Evolutionary conservation across 1,140 invertebrate genomes (phyloP), one percentile per base, ranked within the genome.

Genomic region (Leptinotarsa texana): DNA sequence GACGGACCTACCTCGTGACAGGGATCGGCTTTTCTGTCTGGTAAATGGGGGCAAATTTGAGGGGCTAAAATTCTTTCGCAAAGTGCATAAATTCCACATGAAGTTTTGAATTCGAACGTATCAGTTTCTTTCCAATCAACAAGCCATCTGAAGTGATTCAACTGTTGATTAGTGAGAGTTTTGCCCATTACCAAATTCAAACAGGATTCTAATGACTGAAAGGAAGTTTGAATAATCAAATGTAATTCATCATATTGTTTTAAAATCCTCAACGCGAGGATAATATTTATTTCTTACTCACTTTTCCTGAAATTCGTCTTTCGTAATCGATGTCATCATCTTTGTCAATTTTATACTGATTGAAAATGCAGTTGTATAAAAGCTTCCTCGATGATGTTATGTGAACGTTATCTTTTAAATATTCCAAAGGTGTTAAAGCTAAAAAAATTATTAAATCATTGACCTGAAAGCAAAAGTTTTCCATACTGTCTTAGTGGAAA

Each of bases 61-160:
- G 78, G 77, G n/a, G 84, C 85, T 70, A 84, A 84, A 62, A 91
- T 81, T 72, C 92, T 84, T 81, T 93, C 92, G 77, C 88, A 90
- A 5, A 90, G 83, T 0, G 90, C 91, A 79, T 91, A 92, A 18
- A 93, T 81, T 13, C 91, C 91, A 79, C 91, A 91, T 89, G 91
- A 93, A 3, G 87, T 89, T 62, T 89, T 86, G 81, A 91, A 93
- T 82, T 90, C 88, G 21, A 92, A 77, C 1, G 86, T 82, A 65
- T 88, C 87, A 2, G 83, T 81, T 22, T 85, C 82, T 1, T 86
- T 81, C 84, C 89, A 90, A 17, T 85, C 87, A 74, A 92, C 84
- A 3, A 89, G 80, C 27, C 72, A 74, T 48, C 81, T 82, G 63
- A 91, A 88, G 18, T 87, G 80, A 13, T 71, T 77, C 4, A 78